These are phyloP conservation scores for Chaetura pelagica DNA, from an alignment of 2,113 vertebrate genomes.

Conservation along the genomic window DNA sequence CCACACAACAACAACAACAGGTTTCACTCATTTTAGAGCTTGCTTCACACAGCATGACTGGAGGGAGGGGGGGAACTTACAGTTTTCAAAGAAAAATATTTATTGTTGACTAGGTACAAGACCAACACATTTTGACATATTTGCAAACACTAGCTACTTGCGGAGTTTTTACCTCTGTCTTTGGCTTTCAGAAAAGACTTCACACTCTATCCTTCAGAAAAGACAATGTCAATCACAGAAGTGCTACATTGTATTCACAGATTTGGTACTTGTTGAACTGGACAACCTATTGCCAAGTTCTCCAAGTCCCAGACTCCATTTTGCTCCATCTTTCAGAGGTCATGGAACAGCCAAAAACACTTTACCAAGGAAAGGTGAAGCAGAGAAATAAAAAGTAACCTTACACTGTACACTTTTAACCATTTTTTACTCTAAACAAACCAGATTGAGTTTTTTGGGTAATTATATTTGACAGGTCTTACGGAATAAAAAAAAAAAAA, in stretches of 20 bases:
- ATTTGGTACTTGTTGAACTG: background rate
- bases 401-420: background rate
- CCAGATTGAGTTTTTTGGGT: background rate
- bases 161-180: background rate
- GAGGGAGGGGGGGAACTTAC: fast-evolving
- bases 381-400: background rate
- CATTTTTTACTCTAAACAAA: background rate
- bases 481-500: background rate
- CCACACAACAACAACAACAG: background rate
- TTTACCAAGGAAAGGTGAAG: background rate
- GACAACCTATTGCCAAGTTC: background rate
- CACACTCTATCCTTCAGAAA: background rate
- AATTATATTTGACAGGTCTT: background rate
- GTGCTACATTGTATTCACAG: background rate
- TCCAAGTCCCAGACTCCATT: background rate
- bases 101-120: background rate
- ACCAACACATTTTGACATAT: background rate
- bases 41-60: fast-evolving
- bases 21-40: background rate
- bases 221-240: fast-evolving
- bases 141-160: background rate
- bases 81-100: background rate
- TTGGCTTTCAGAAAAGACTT: background rate
- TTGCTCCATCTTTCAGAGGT: background rate
- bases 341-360: background rate